These are phyloP conservation scores for Leptatherina wallacei DNA, from an alignment of 2,797 vertebrate genomes.

Conservation along the genomic window DNA sequence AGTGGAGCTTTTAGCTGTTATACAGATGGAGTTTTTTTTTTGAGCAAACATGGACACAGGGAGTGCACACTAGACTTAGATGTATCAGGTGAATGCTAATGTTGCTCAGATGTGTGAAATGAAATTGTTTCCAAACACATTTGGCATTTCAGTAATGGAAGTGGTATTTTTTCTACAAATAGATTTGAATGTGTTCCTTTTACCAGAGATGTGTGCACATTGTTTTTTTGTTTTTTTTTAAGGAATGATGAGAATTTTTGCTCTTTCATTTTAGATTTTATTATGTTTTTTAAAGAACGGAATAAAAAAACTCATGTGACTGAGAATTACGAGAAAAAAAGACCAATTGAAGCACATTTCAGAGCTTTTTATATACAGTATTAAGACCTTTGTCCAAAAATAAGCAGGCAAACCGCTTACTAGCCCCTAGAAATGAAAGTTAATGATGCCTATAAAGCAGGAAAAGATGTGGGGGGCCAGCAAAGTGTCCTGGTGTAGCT, in stretches of 20 bases:
- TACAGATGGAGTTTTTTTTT: slow-evolving; percentile 15
- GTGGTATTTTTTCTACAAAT: not conserved
- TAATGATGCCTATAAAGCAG: not conserved
- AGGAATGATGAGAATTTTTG: not conserved
- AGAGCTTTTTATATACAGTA: not conserved
- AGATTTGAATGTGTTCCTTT: slow-evolving; percentile 1
- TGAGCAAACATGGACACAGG: slow-evolving; percentile 5
- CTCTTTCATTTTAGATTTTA: not conserved
- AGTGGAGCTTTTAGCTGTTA: slow-evolving; percentile 27
- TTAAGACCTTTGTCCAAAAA: not conserved
- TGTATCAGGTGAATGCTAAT: not conserved
- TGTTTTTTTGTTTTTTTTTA: not conserved
- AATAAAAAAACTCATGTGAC: not conserved
- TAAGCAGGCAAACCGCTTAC: not conserved
- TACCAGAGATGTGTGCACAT: not conserved
- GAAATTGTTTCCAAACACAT: not conserved
- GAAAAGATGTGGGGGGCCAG: not conserved
- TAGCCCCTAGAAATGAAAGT: not conserved
- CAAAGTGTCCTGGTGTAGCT: not conserved
- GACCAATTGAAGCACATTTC: not conserved
- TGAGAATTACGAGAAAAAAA: not conserved
- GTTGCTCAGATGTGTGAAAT: slow-evolving; percentile 3
- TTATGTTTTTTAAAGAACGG: not conserved
- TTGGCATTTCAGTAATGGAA: not conserved
- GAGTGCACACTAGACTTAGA: slow-evolving; percentile 5